Evolutionary conservation across 2,888 invertebrate genomes (phyloP), one percentile per base, ranked within the genome.

Genomic region (Diarsia dahlii): DNA sequence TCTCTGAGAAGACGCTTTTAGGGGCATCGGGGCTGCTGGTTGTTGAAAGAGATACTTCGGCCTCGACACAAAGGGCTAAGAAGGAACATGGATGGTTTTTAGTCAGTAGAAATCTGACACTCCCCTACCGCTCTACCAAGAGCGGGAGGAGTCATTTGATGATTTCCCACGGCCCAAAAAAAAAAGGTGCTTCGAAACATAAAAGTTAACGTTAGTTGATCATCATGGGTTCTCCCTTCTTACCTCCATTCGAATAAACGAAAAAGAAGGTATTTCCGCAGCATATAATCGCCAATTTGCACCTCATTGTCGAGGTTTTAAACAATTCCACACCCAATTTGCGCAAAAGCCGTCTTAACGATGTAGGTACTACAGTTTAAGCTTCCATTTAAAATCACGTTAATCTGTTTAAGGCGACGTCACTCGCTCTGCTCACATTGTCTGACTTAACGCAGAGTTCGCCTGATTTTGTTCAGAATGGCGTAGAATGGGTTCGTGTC

Each of bases 381-480:
- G 66, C 52, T 82, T 48, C 46, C 34, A 60, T 82, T 82, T 48
- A 58, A 73, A 71, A 62, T 63, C 56, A 62, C 46, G 66, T 58
- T 73, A 74, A 72, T 83, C 75, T 72, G 50, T 65, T 74, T 72
- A 77, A 73, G 62, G 52, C 12, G n/a, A 71, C 48, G 69, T 74
- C 65, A 72, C 58, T 72, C 56, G 74, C 46, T 77, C 62, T 76
- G 50, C 65, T 64, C 58, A 52, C 64, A 75, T 76, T 79, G 67
- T 85, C 71, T 76, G 50, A 74, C 68, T 76, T 76, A n/a, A 78
- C 71, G 75, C 72, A 52, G 54, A 56, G 50, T 56, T 76, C 56
- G 72, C 48, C 66, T 77, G 79, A 85, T 80, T 86, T 81, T 74
- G 64, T 78, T 80, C 80, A 70, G 66, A 79, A 74, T 50, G 50